phyloP scores from a whole-genome alignment of 2,797 vertebrate genomes.

The Trichosurus vulpecula region DNA sequence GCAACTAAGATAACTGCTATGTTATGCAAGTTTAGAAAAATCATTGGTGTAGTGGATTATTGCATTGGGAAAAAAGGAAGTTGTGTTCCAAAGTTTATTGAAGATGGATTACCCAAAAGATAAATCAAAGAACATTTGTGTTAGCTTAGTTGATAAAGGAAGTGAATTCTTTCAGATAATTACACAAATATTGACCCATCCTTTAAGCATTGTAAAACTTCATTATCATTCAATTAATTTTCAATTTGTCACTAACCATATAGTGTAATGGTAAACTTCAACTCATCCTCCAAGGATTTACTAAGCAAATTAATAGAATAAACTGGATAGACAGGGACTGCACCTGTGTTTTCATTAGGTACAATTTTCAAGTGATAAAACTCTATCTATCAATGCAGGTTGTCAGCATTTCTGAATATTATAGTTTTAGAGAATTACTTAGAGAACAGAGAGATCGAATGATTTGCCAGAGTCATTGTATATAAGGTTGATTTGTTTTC shows the following conservation, averaged over 20 bases:
- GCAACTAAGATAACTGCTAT: not conserved
- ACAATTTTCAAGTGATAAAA: not conserved
- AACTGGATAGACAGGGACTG: not conserved
- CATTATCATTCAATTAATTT: not conserved
- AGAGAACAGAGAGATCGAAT: not conserved
- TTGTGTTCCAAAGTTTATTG: not conserved
- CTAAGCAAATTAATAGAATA: not conserved
- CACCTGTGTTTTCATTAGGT: not conserved
- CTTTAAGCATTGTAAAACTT: not conserved
- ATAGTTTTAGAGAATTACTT: not conserved
- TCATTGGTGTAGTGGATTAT: not conserved
- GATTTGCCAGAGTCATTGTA: not conserved
- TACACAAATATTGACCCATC: not conserved
- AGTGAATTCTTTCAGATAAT: not conserved
- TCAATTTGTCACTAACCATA: not conserved
- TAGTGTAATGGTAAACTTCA: not conserved
- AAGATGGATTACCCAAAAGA: not conserved
- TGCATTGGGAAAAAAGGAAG: not conserved
- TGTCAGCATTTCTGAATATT: not conserved
- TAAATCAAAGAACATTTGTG: not conserved
- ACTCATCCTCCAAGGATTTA: not conserved
- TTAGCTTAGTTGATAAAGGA: not conserved
- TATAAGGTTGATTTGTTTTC: too few species aligned
- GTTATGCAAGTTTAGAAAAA: not conserved
- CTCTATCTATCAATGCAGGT: not conserved